A percentile compares a stretch with the other conserved stretches of the same genome.
phyloP scores from a whole-genome alignment of 2,113 vertebrate species.

The Uria aalge region DNA sequence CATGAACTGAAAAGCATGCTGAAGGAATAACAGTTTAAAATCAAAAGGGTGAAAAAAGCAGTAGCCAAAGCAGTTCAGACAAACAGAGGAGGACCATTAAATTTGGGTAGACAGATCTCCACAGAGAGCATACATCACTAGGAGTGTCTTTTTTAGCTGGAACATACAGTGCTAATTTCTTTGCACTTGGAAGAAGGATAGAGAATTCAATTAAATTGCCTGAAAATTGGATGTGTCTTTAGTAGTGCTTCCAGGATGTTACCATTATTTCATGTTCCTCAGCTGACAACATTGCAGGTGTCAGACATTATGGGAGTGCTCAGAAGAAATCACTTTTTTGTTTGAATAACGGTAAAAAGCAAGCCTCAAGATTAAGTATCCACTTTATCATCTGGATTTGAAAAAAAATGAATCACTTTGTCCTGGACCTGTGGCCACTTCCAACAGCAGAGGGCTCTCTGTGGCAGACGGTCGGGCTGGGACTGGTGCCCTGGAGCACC shows the following conservation, averaged over 20 bases:
- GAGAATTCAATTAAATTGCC: constrained; percentile 46
- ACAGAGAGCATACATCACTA: not conserved
- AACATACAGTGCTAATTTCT: constrained; percentile 43
- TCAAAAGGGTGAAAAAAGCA: constrained; percentile 16
- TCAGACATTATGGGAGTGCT: not conserved
- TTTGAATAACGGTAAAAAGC: not conserved
- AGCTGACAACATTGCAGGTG: not conserved
- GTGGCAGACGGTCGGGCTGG: not conserved
- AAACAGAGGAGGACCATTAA: not conserved
- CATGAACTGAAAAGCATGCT: not conserved
- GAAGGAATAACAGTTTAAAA: constrained; percentile 21
- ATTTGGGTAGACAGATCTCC: constrained; percentile 4
- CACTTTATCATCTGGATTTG: not conserved
- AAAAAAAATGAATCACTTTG: not conserved
- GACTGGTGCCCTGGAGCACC: not conserved
- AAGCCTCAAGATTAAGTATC: not conserved
- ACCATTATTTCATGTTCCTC: not conserved
- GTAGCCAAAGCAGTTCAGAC: constrained; percentile 1
- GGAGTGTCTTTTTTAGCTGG: not conserved
- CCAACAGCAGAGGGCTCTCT: not conserved
- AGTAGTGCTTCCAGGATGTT: not conserved
- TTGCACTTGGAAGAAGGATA: not conserved
- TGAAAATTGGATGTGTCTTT: constrained; percentile 18
- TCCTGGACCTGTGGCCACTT: not conserved
- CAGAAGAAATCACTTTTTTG: not conserved